These are phyloP conservation scores for Meandrusa payeni DNA, from an alignment of 2,888 invertebrate genomes.

Conservation along the genomic window DNA sequence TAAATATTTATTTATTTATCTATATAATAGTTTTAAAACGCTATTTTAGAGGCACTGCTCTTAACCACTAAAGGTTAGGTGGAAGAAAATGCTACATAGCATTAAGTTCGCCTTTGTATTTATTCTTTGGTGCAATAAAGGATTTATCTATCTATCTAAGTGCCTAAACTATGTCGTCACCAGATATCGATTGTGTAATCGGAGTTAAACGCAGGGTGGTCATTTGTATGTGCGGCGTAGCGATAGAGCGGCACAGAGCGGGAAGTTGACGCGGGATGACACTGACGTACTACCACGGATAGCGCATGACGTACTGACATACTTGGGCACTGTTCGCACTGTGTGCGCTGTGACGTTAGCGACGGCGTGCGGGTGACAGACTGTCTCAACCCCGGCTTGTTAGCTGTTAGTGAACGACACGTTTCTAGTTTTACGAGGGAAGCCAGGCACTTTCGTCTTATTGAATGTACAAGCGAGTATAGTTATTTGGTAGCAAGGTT, in stretches of 20 bases:
- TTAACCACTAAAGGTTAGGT: no score
- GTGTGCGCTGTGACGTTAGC: constrained; percentile 57
- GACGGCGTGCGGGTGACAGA: constrained; percentile 50
- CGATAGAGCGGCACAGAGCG: constrained; percentile 36
- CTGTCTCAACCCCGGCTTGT: constrained; percentile 31
- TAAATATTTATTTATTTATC: no score
- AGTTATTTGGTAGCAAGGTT: no score
- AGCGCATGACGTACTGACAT: constrained; percentile 59
- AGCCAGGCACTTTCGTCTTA: no score
- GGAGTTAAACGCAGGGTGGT: constrained; percentile 25
- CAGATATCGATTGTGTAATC: not conserved
- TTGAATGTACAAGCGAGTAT: no score
- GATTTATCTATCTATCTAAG: no score
- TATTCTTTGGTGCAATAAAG: no score
- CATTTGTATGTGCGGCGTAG: constrained; percentile 45
- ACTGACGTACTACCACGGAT: constrained; percentile 64
- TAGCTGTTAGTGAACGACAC: not conserved
- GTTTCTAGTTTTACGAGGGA: not conserved
- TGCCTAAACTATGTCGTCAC: not conserved
- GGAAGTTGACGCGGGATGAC: constrained; percentile 43
- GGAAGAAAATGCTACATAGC: no score
- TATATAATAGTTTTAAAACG: no score
- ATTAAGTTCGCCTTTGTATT: no score
- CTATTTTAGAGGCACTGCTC: no score
- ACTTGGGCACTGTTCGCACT: constrained; percentile 45